A percentile compares a stretch with the other conserved stretches of the same genome.
phyloP scores from a whole-genome alignment of 2,888 invertebrate species.

The Cremastinae sp. region DNA sequence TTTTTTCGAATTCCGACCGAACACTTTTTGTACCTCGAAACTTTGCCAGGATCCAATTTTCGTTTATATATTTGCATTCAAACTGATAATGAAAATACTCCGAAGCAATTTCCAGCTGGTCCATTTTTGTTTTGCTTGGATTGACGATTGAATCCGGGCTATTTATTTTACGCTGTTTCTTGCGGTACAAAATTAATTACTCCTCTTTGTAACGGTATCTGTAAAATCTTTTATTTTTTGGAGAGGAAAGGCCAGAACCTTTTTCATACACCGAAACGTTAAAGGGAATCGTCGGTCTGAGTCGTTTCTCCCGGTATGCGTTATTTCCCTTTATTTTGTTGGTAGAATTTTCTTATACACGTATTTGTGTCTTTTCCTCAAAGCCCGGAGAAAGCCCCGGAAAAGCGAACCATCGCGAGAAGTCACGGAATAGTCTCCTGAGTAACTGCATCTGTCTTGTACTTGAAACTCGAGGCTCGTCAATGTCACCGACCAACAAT shows the following conservation, averaged over 20 bases:
- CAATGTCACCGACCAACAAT: constrained; percentile 58
- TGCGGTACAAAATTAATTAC: background rate
- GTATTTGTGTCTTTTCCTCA: background rate
- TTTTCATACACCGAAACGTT: constrained; percentile 6
- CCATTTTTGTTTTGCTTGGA: no score
- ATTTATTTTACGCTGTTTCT: background rate
- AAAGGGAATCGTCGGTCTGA: constrained; percentile 11
- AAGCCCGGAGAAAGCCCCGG: constrained; percentile 2
- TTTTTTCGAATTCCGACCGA: no score
- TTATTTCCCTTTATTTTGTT: constrained; percentile 31
- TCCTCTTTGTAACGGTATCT: background rate
- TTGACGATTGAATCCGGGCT: no score
- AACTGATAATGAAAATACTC: no score
- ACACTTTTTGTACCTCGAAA: no score
- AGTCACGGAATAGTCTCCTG: constrained; percentile 17
- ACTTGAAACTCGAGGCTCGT: constrained; percentile 44
- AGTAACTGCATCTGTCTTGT: constrained; percentile 24
- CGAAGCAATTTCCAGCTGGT: no score
- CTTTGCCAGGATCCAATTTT: no score
- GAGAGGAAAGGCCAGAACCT: background rate
- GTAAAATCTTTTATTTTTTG: constrained; percentile 1
- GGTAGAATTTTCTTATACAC: constrained; percentile 1
- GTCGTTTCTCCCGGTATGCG: constrained; percentile 14
- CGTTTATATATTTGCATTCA: no score
- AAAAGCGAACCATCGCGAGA: constrained; percentile 13